Base-by-base conservation (phyloP, 2,888 invertebrate species). In the Meteorus colon region DNA sequence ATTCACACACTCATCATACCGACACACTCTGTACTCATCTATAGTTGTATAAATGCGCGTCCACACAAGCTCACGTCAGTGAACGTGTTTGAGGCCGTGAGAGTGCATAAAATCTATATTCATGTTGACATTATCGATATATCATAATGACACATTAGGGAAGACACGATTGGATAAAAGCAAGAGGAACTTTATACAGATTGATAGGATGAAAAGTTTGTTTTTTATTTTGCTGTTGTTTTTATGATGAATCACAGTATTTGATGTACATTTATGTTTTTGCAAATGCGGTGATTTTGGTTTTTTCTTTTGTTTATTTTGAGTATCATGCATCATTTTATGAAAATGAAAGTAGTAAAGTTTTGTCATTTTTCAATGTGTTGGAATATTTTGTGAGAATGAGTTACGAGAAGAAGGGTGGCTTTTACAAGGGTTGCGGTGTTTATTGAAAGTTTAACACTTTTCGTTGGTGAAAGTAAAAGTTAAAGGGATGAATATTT, bases 401-500 rank as follows among this genome's bases (percentile, higher is more conserved):
- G 74, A 78, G 74, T 73, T 74, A 67, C 67, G 77, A 75, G 77
- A 72, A 77, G 79, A 74, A 73, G 71, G 74, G 69, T 55, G 67
- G 65, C 27, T 27, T 27, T 60, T 73, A 73, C 59, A 70, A 77
- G 74, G 73, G 74, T 27, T 2, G 55, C 19, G 34, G 48, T 67
- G 78, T 79, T 81, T 79, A 80, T 81, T 74, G 78, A 85, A 86
- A 86, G 84, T 86, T 85, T 84, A 76, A 80, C 83, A 80, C 81
- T 55, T 19, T 55, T 24, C 55, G 81, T 80, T 75, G 72, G 65
- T 41, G 16, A 65, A 19, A 65, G 31, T 34, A 37, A 1, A 24
- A 41, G 81, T 75, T 75, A 31, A 76, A 74, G 80, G 73, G 77
- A 79, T 81, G 80, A 80, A 82, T 82, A 82, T 82, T 37, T 73